phyloP scores from a whole-genome alignment of 2,888 invertebrate genomes.

The Uloborus plumipes region DNA sequence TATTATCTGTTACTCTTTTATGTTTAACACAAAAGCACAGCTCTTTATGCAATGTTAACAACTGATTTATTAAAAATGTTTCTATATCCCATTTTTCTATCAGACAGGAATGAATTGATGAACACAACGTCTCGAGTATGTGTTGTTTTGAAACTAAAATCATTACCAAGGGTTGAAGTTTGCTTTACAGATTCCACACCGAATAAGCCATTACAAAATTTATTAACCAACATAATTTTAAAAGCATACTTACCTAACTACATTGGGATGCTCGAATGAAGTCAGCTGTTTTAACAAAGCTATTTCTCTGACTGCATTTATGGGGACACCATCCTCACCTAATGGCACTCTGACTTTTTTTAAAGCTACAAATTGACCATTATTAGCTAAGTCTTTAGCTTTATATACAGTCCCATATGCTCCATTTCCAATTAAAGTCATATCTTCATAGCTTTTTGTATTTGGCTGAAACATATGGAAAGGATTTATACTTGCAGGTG shows the following conservation, averaged over 20 bases:
- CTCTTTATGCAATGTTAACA: no score
- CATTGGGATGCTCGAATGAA: slow-evolving; percentile 90
- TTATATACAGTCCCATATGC: slow-evolving; percentile 97
- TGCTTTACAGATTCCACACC: no score
- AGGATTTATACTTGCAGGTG: slow-evolving; percentile 39
- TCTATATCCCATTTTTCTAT: no score
- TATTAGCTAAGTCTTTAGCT: slow-evolving; percentile 84
- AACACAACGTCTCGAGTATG: no score
- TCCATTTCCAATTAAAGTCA: slow-evolving; percentile 76
- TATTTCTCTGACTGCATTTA: slow-evolving; percentile 93
- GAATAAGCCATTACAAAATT: no score
- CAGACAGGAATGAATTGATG: no score
- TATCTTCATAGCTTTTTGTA: slow-evolving; percentile 68
- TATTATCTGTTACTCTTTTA: no score
- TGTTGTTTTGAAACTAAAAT: no score
- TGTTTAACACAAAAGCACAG: no score
- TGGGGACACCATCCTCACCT: slow-evolving; percentile 93
- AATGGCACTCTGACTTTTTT: slow-evolving; percentile 90
- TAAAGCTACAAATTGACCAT: slow-evolving; percentile 85
- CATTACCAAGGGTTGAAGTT: no score
- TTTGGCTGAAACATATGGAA: slow-evolving; percentile 54
- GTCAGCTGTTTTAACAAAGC: slow-evolving; percentile 89
- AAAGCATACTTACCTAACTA: slow-evolving; percentile 81
- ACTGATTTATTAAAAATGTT: no score
- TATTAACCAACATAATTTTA: no score